These are phyloP conservation scores for Gila robusta DNA, from an alignment of 2,797 vertebrate genomes.

Conservation along the genomic window DNA sequence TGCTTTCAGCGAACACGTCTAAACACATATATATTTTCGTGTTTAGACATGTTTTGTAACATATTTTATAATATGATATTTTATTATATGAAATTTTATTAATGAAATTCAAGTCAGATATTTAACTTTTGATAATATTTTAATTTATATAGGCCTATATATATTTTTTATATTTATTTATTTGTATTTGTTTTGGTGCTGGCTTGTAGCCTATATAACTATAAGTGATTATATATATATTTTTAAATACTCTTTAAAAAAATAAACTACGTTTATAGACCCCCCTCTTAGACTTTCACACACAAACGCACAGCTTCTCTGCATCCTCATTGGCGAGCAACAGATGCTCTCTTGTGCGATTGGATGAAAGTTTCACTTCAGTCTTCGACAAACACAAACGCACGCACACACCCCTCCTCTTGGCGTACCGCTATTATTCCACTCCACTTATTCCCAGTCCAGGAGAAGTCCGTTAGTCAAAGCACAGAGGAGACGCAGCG, in stretches of 20 bases:
- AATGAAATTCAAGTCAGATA: no score
- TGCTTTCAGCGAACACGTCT: not conserved
- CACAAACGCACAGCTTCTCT: constrained; percentile 51
- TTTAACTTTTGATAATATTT: not conserved
- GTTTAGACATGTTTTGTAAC: no score
- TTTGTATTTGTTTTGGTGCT: not conserved
- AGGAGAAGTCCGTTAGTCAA: constrained; percentile 53
- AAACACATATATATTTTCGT: not conserved
- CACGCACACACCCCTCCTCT: constrained; percentile 61
- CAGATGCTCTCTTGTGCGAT: constrained; percentile 71
- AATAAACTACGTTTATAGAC: not conserved
- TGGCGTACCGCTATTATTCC: constrained; percentile 17
- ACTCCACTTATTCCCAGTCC: constrained; percentile 31
- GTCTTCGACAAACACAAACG: constrained; percentile 57
- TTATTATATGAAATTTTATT: no score
- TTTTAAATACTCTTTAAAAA: no score
- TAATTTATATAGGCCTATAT: no score
- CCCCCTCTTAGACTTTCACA: not conserved
- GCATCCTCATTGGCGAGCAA: constrained; percentile 71
- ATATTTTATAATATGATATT: no score
- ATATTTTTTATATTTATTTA: not conserved
- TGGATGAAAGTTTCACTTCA: constrained; percentile 77
- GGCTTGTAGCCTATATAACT: no score
- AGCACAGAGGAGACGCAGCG: constrained; percentile 26
- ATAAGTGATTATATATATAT: not conserved